Base-by-base conservation (phyloP, 1,140 invertebrate species). In the Caerostris extrusa region DNA sequence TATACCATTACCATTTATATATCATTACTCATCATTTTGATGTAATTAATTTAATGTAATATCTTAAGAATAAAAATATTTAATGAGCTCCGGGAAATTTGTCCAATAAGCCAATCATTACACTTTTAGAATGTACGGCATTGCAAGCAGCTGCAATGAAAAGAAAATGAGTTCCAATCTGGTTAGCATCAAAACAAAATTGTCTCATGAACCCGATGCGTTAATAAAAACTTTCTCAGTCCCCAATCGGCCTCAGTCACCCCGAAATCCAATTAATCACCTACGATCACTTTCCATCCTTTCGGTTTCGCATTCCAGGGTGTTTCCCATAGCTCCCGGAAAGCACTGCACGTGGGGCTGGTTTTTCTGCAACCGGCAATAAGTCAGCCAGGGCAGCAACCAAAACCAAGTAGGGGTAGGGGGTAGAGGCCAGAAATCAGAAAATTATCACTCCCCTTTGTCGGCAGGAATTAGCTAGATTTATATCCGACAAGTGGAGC, bases 401-500 rank as follows among this genome's bases (percentile, higher is more conserved):
- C 50, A 55, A 34, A 34, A 57, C 14, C 85, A 89, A 89, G 69
- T n/a, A n/a, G 19, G 19, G 19, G 19, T n/a, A 7, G 88, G 77
- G 2, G 17, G 17, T 57, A 82, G 56, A 90, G 64, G 55, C 10
- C n/a, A 56, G 69, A 56, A 12, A 69, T 81, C 7, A 8, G n/a
- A 55, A 91, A 93, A 87, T 93, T 93, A 93, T 77, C 19, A 81
- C 61, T 53, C 61, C 53, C 19, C 83, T 93, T 93, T 93, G 91
- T 93, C 91, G 91, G 91, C 50, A 3, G 64, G 91, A 93, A 93
- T 93, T 93, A 93, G 56, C 91, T 61, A 93, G 91, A 93, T 93
- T 93, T 93, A 93, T 85, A 17, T 82, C 58, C 91, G 91, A 93
- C 91, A 93, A 93, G 91, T 93, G 91, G 91, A 92, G 81, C 14